Conservation (phyloP, 30 jellyfish, hydroid and myxozoan genomes). For the Hydra vulgaris region DNA sequence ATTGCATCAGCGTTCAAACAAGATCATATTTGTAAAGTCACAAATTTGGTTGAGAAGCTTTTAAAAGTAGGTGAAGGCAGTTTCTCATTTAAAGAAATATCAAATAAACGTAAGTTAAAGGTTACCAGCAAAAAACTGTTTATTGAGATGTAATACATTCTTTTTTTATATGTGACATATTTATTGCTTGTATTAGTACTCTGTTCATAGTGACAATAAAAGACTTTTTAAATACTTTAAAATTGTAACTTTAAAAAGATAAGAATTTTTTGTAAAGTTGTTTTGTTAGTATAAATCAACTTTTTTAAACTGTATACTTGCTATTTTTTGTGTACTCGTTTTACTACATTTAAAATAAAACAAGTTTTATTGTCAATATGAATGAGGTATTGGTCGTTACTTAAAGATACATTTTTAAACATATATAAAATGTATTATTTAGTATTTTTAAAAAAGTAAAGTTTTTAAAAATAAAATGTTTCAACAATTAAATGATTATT, state of each 20-base stretch:
- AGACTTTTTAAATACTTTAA: no score
- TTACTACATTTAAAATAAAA: no score
- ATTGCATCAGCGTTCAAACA: neutral
- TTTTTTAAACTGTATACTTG: no score
- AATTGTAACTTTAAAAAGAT: no score
- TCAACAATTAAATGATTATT: neutral
- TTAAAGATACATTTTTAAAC: neutral
- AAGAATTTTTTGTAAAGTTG: no score
- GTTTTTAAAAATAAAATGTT: neutral
- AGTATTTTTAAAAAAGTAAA: neutral
- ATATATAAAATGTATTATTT: no score
- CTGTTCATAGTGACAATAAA: no score
- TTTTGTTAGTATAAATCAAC: no score
- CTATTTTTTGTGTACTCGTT: no score
- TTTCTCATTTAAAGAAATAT: neutral
- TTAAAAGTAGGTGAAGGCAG: neutral
- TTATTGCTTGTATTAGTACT: neutral
- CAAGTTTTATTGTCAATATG: no score
- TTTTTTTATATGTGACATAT: no score
- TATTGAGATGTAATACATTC: neutral
- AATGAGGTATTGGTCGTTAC: no score
- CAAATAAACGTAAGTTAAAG: neutral
- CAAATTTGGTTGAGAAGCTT: neutral
- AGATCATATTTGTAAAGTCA: neutral
- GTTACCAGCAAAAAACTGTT: neutral